Base-by-base conservation (phyloP, 2,888 invertebrate genomes). In the Oasisia sp. region DNA sequence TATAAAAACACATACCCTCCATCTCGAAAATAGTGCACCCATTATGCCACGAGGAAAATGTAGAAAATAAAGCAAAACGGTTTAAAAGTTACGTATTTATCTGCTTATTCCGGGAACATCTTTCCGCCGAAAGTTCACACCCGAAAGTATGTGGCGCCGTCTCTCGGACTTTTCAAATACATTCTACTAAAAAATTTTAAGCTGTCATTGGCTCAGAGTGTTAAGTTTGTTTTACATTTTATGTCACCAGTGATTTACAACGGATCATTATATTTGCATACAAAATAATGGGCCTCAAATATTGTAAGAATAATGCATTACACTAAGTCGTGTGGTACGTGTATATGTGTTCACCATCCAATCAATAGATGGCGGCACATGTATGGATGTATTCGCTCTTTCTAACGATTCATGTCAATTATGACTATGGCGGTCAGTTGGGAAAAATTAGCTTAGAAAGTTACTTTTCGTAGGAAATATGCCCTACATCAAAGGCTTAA, bases 21-120 rank as follows among this genome's bases (percentile, higher is more conserved):
- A 92, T 91, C 92, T 91, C 7, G 92, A 92, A 32, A 92, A 7
- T 50, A 92, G 14, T 14, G 50, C 92, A 50, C 92, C 92, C 92
- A 92, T 92, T 44, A 9, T 92, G 74, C 27, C n/a, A 74, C 74
- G n/a, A 27, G 74, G 27, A 74, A 74, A 74, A 74, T 74, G 27
- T 74, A 5, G 74, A 74, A 74, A 74, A n/a, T 74, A 74, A 74
- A 74, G 14, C 74, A 27, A 74, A 74, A 74, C 27, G 27, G 27
- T 27, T 74, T 14, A 74, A n/a, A 74, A 74, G 50, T 50, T 9
- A 50, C 14, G 50, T 50, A 50, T 50, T 50, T 50, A 9, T 50
- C 74, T 7, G 4, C n/a, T 74, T 74, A 74, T 74, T n/a, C 74
- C 7, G 74, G n/a, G n/a, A 19, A 74, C n/a, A 74, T 27, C n/a